Conservation (phyloP, 2,797 vertebrate species). For the Paramormyrops hopkinsi region DNA sequence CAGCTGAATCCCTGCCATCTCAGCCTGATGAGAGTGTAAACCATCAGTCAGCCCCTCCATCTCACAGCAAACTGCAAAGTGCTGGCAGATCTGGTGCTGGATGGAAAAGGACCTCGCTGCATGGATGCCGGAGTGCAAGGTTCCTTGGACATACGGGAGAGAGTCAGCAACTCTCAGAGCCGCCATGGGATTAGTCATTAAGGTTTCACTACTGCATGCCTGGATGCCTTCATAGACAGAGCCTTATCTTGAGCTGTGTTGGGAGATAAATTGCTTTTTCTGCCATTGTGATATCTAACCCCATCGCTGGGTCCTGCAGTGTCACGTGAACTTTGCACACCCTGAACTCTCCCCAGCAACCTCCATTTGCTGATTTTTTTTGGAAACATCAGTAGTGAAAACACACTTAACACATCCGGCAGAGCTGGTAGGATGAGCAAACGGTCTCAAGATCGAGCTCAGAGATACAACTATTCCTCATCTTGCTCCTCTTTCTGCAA, state of each 20-base stretch:
- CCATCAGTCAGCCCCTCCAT: not conserved
- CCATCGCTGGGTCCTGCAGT: not conserved
- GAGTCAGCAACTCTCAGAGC: not conserved
- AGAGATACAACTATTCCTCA: not conserved
- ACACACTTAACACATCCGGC: not conserved
- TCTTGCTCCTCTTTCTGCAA: not conserved
- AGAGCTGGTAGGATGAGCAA: not conserved
- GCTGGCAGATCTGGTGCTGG: not conserved
- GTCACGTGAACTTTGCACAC: not conserved
- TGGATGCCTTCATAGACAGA: not conserved
- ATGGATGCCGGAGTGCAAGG: not conserved
- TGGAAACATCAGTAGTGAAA: not conserved
- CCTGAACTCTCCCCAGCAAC: not conserved
- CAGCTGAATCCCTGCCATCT: not conserved
- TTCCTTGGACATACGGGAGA: not conserved
- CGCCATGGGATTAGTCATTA: conserved; percentile 1
- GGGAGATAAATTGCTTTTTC: not conserved
- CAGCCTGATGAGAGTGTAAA: not conserved
- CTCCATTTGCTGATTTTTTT: not conserved
- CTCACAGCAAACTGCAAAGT: not conserved
- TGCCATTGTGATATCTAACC: not conserved
- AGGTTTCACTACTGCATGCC: not conserved
- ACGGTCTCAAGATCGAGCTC: not conserved
- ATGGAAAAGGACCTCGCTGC: not conserved
- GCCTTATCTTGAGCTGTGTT: not conserved